phyloP scores from a whole-genome alignment of 2,113 vertebrate species.

The Elanoides forficatus region DNA sequence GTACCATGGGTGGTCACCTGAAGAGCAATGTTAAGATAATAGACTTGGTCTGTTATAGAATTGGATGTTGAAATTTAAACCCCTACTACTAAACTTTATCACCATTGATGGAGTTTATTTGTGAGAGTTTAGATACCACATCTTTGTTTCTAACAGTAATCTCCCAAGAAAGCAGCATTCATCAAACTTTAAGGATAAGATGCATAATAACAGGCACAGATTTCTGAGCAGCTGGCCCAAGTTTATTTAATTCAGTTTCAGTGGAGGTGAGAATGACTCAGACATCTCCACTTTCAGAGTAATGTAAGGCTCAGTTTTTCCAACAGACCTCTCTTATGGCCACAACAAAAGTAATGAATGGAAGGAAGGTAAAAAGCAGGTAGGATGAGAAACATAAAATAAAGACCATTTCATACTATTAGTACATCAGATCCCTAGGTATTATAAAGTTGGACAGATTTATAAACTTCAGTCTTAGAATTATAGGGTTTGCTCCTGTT shows the following conservation, averaged over 20 bases:
- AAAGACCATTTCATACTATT: background rate
- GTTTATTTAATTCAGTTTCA: background rate
- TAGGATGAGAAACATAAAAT: background rate
- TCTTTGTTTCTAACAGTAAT: background rate
- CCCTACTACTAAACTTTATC: background rate
- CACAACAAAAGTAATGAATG: background rate
- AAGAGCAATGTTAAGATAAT: background rate
- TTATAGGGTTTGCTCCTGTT: background rate
- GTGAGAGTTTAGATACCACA: background rate
- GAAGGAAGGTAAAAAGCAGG: background rate
- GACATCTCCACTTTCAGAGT: background rate
- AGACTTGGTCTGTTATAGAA: background rate
- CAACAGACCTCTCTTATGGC: background rate
- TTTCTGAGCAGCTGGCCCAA: background rate
- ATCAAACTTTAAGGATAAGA: background rate
- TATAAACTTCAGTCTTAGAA: background rate
- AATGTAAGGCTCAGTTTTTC: background rate
- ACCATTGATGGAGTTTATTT: background rate
- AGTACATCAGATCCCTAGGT: background rate
- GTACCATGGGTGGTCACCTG: background rate
- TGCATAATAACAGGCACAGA: background rate
- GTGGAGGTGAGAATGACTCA: background rate
- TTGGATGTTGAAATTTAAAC: background rate
- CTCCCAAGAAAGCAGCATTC: background rate
- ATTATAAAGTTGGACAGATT: background rate